Evolutionary conservation across 2,888 invertebrate species (phyloP).

Genomic region (Sinelater perroti): DNA sequence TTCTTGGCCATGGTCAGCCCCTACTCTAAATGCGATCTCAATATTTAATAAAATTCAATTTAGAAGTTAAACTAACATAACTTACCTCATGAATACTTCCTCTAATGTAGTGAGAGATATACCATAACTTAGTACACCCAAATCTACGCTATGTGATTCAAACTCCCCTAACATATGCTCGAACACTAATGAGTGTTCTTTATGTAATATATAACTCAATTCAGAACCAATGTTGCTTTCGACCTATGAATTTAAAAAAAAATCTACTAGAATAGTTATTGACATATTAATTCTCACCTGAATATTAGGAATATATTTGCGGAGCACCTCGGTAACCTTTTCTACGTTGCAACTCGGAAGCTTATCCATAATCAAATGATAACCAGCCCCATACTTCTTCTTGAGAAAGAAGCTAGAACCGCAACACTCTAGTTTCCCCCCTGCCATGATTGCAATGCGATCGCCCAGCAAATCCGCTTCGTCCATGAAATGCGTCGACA

Average conservation of each 20-base stretch:
- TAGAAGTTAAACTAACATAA: not conserved
- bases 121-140: slow-evolving; percentile 81
- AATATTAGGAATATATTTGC: slow-evolving; percentile 71
- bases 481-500: slow-evolving; percentile 91
- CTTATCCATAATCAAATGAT: slow-evolving; percentile 78
- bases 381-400: slow-evolving; percentile 85
- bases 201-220: slow-evolving; percentile 74
- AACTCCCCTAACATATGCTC: slow-evolving; percentile 74
- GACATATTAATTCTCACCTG: slow-evolving; percentile 47
- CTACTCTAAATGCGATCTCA: slow-evolving; percentile 42
- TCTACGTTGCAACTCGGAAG: slow-evolving; percentile 62
- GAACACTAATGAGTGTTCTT: slow-evolving; percentile 69
- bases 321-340: slow-evolving; percentile 68
- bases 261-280: not conserved
- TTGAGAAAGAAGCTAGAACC: slow-evolving; percentile 85
- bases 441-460: slow-evolving; percentile 87
- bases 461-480: slow-evolving; percentile 90
- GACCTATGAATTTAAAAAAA: slow-evolving; percentile 54
- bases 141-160: slow-evolving; percentile 65
- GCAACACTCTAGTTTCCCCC: slow-evolving; percentile 80
- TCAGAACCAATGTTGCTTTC: slow-evolving; percentile 81
- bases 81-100: slow-evolving; percentile 86
- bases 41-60: slow-evolving; percentile 42
- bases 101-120: slow-evolving; percentile 87
- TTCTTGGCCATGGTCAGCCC: slow-evolving; percentile 45